Evolutionary conservation across 2,113 vertebrate species (phyloP), one percentile per base, ranked within the genome.

Genomic region (Barbus barbus): DNA sequence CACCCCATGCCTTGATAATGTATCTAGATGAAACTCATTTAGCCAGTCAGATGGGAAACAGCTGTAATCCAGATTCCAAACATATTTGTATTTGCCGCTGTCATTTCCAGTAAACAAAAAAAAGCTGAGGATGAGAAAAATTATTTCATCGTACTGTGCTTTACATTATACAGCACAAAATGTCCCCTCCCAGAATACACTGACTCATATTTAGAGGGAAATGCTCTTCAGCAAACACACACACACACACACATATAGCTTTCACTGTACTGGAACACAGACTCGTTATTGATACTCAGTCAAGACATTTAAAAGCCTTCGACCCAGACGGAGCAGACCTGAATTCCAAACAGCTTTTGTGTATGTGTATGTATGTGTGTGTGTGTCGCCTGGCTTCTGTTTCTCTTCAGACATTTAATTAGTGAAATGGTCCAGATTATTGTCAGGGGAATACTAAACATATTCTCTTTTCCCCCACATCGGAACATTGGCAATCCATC

Each of bases 381-480:
- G 81, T 71, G 61, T 78, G 69, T 80, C 8, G 78, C 53, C 84
- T 69, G 53, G 78, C 78, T 63, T 26, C 71, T 82, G 77, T 73
- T 87, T 82, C 78, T n/a, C 81, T 86, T 86, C 86, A 86, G 84
- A 88, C 81, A 78, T 83, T 87, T 83, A 90, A 88, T 91, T 89
- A 91, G 82, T 67, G 67, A 89, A 89, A 91, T 91, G 79, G 84
- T 78, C 22, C 84, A 84, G 82, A 91, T 91, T 80, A 61, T 83
- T 85, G 53, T 78, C 76, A 12, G 9, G 69, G 53, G 46, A 69
- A 63, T 69, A 86, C 87, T 87, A 84, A 87, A 85, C 76, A 82
- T 85, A 38, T 85, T 86, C 74, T 83, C 22, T 65, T 41, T 73
- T 26, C 73, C 74, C 78, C 46, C 56, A 20, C n/a, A 58, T 58